phyloP scores from a whole-genome alignment of 2,888 invertebrate genomes.

The Cyaniris semiargus region DNA sequence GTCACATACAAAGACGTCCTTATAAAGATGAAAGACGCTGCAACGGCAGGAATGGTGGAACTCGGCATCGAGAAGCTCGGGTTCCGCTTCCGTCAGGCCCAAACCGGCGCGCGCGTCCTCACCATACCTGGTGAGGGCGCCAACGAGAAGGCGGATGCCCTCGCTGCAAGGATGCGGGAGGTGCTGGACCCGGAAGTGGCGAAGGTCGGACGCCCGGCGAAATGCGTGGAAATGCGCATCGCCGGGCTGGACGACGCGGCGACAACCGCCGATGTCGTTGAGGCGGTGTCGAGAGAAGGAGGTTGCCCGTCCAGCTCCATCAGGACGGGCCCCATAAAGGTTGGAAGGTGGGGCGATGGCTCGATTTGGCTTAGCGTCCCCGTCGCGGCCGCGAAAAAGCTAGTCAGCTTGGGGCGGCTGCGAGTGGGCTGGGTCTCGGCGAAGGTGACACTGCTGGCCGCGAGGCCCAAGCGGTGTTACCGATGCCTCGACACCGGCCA shows the following conservation, averaged over 20 bases:
- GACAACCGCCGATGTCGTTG: slow-evolving; percentile 19
- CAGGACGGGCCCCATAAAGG: slow-evolving; percentile 16
- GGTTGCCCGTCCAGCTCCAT: neutral
- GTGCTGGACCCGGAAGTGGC: neutral
- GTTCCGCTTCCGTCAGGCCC: neutral
- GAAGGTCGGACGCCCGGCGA: slow-evolving; percentile 33
- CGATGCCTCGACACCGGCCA: too few species aligned
- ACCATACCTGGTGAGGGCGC: neutral
- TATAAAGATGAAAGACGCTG: neutral
- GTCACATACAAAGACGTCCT: neutral
- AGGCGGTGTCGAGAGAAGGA: slow-evolving; percentile 32
- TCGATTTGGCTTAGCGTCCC: neutral
- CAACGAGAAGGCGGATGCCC: slow-evolving; percentile 18
- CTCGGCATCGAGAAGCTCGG: neutral
- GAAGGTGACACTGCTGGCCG: too few species aligned
- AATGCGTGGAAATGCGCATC: slow-evolving; percentile 36
- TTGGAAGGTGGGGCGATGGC: neutral
- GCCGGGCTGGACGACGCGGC: slow-evolving; percentile 40
- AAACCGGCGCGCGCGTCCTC: slow-evolving; percentile 22
- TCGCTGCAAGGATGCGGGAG: neutral
- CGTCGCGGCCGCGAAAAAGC: neutral
- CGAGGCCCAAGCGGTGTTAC: too few species aligned
- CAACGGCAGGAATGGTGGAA: neutral
- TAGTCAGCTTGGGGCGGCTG: neutral
- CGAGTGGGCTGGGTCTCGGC: too few species aligned